Evolutionary conservation across 2,888 invertebrate genomes (phyloP).

Genomic region (Dryobotodes eremita): DNA sequence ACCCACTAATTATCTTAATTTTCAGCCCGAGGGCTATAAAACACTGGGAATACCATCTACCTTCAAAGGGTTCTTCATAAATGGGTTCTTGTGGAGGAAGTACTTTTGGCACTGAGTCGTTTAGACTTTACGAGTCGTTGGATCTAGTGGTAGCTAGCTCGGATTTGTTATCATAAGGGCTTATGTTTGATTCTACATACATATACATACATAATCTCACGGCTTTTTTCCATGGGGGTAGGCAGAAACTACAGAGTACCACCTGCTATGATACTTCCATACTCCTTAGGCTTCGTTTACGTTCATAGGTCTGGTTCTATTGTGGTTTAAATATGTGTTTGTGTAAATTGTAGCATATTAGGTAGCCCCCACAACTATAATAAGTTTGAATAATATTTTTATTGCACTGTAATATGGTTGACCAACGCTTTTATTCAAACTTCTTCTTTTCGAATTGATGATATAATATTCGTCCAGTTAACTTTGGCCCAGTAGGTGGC

Average conservation of each 20-base stretch:
- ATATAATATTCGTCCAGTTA: background rate
- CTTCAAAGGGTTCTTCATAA: conserved; percentile 33
- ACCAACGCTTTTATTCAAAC: background rate
- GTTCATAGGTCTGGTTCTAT: background rate
- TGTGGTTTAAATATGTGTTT: background rate
- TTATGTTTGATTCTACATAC: background rate
- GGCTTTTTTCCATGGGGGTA: background rate
- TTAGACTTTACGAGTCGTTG: background rate
- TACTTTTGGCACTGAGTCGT: conserved; percentile 9
- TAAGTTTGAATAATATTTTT: background rate
- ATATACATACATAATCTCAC: background rate
- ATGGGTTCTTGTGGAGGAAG: conserved; percentile 24
- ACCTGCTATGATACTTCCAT: background rate
- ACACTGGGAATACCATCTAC: conserved; percentile 22
- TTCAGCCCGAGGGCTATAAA: conserved; percentile 46
- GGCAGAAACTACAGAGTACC: background rate
- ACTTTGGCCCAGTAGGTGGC: background rate
- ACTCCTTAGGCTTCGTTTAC: background rate
- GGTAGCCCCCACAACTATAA: background rate
- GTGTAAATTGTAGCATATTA: background rate
- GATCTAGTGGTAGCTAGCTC: background rate
- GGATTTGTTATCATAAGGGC: no score
- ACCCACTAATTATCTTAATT: conserved; percentile 56
- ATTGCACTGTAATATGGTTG: background rate
- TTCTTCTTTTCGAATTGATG: background rate